Base-by-base conservation (phyloP, 2,797 vertebrate genomes). In the Botia almorhae region DNA sequence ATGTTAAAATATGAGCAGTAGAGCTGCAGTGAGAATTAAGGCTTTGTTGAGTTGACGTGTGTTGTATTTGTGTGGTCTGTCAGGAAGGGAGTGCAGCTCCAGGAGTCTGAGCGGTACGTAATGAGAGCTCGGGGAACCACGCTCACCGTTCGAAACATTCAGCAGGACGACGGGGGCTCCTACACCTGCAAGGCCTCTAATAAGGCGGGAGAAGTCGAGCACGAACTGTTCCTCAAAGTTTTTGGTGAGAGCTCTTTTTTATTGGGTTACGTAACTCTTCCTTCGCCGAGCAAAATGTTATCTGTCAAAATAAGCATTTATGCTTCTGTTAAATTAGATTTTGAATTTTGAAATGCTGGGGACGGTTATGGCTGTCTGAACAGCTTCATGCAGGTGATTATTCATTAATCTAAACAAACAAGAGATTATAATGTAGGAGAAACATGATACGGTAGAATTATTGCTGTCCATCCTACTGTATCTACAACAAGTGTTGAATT, bases 171-270 rank as follows among this genome's bases (percentile, higher is more conserved):
- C 71, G 95, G 95, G 0, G 98, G 97, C 12, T 86, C 91, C 48
- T 99, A 98, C 88, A 85, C 93, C 69, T 99, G 98, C 89, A 95
- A 87, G 83, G 96, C 97, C 81, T 94, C 93, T 88, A 99, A 98
- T 89, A 99, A 98, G 91, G 97, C 97, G 0, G 97, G 97, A n/a
- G 94, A 93, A 80, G 95, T 96, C 84, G 96, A 96, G 81, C 94
- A 93, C 26, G 96, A 97, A 86, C 92, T 96, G 8, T 94, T 96
- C 80, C 96, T 99, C 81, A 97, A 98, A 90, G 98, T 99, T 87
- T 99, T 99, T 74, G 96, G 98, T 99, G 93, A 96, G 96, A 67
- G 16, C 67, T 69, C 43, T 8, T 13, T 12, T 68, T 50, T 50
- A 50, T 69, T 23, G 12, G 21, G 39, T 69, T 50, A 23, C 43